Base-by-base conservation (phyloP, 1,140 invertebrate species). In the Drosophila insularis region DNA sequence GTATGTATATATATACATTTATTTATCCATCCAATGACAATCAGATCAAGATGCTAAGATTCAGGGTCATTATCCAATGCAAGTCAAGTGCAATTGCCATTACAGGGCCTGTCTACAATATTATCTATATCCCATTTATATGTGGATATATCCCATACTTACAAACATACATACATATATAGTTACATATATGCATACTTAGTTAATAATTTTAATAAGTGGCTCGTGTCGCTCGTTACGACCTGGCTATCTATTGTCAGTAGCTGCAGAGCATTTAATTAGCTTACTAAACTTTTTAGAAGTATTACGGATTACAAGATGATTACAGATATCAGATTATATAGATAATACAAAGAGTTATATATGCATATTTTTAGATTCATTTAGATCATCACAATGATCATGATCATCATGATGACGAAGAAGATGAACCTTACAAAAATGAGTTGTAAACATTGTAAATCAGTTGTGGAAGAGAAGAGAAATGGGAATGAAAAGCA, bases 391-490 rank as follows among this genome's bases (percentile, higher is more conserved):
- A 21, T 4, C 10, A 10, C 21, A 1, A 50, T 50, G 17, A 50
- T 21, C n/a, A n/a, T n/a, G n/a, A n/a, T n/a, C 10, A 10, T 50
- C 1, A 50, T 50, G 17, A 50, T 21, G 17, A 21, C 8, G 43
- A 50, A 21, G 43, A 21, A 50, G 43, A 50, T 21, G 21, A 50
- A 50, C 17, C 17, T 11, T 8, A 71, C 60, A 71, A 35, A 27
- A 71, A 56, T 68, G 60, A 32, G 60, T 40, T 54, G 68, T 61
- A 68, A 74, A 71, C 60, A 71, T 54, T 75, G 40, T 75, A 75
- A 78, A 78, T 78, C 68, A 71, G 70, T 60, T 74, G 40, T 46
- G 39, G 56, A 68, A 68, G 39, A 23, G 56, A 23, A 63, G 61
- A 63, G 56, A 66, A 32, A 40, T 6, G 13, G 35, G 59, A 11